Evolutionary conservation across 2,797 vertebrate genomes (phyloP).

Genomic region (Dicrostonyx torquatus): DNA sequence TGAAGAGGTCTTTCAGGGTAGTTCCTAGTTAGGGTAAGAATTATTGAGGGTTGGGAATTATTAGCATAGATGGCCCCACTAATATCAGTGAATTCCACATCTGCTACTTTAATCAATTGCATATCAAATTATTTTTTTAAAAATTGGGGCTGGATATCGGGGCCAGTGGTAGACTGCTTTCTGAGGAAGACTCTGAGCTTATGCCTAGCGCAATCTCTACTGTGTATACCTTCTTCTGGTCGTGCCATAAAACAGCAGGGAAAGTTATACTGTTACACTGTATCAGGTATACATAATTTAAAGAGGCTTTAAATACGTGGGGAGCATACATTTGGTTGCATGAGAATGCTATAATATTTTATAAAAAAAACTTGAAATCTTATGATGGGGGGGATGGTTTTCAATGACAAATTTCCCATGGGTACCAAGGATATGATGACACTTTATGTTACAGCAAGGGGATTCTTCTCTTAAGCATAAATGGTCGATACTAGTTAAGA

Average conservation of each 20-base stretch:
- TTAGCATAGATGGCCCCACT: neutral
- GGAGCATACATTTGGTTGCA: neutral
- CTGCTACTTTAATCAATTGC: neutral
- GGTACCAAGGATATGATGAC: too few relatives aligned
- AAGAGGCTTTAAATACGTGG: too few relatives aligned
- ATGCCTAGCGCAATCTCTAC: neutral
- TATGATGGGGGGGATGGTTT: neutral
- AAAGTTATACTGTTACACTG: neutral
- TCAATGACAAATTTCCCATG: neutral
- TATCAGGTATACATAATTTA: neutral
- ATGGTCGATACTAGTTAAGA: neutral
- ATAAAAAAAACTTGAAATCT: neutral
- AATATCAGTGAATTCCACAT: neutral
- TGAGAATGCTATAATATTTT: neutral
- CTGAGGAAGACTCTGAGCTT: neutral
- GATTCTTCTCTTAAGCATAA: neutral
- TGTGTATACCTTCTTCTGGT: neutral
- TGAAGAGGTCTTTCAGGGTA: neutral
- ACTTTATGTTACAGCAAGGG: neutral
- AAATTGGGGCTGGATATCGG: neutral
- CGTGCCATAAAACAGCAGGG: neutral
- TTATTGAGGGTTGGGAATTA: neutral
- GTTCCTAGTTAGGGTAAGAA: neutral
- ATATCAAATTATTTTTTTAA: neutral
- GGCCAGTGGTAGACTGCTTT: neutral